Evolutionary conservation across 2,113 vertebrate genomes (phyloP).

Genomic region (Sialia sialis): DNA sequence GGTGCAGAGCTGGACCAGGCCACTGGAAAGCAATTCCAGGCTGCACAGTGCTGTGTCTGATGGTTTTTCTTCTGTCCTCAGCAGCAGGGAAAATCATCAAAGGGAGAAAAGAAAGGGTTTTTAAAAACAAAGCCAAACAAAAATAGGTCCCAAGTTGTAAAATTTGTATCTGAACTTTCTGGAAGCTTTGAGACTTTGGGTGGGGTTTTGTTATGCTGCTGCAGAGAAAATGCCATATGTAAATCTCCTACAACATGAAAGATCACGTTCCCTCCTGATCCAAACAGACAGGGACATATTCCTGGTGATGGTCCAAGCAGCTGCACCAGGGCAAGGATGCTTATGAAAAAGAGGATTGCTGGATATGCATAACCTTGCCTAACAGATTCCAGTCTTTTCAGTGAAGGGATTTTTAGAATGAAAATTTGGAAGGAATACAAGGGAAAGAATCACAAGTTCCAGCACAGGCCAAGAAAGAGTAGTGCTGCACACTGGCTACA

Average conservation of each 20-base stretch:
- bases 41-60: neutral
- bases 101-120: neutral
- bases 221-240: conserved; percentile 18
- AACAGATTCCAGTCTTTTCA: neutral
- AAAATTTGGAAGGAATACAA: neutral
- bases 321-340: neutral
- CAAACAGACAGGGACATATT: neutral
- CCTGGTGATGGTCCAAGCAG: conserved; percentile 24
- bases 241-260: conserved; percentile 33
- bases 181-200: conserved; percentile 6
- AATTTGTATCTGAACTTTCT: conserved; percentile 27
- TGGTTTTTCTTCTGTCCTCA: neutral
- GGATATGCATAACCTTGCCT: neutral
- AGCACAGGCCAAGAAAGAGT: neutral
- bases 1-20: neutral
- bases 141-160: neutral
- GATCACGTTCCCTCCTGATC: neutral
- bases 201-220: neutral
- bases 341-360: neutral
- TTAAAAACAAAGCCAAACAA: neutral
- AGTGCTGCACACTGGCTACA: neutral
- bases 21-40: neutral
- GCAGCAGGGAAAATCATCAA: neutral
- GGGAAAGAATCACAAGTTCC: neutral
- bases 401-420: neutral